Percentiles rank a stretch among this genome's conserved stretches.
Evolutionary conservation across 2,888 invertebrate genomes (phyloP).

Genomic region (Syrista parreyssii): DNA sequence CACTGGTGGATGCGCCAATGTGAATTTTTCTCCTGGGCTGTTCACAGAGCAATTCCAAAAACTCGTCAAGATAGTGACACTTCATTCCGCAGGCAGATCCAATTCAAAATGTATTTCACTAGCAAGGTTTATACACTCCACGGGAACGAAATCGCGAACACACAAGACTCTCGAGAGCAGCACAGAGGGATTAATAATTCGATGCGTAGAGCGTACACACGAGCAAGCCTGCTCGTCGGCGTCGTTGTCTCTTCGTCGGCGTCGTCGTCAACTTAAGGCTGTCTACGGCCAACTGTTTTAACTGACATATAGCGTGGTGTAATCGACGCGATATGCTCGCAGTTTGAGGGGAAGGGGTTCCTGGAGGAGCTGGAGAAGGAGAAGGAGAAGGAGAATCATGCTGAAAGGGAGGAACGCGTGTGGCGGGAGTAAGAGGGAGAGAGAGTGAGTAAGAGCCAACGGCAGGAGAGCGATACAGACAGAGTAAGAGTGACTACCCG

Average conservation of each 20-base stretch:
- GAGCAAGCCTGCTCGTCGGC: neutral
- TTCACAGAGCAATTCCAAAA: neutral
- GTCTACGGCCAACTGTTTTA: constrained; percentile 22
- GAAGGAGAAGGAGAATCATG: constrained; percentile 22
- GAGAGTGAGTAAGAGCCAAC: constrained; percentile 19
- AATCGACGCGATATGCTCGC: constrained; percentile 46
- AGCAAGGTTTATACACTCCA: neutral
- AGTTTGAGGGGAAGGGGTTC: constrained; percentile 36
- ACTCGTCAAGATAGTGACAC: neutral
- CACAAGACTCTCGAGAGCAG: neutral
- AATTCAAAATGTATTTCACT: neutral
- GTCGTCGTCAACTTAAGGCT: constrained; percentile 16
- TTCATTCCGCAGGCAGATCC: neutral
- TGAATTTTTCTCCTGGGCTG: neutral
- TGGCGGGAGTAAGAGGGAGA: constrained; percentile 18
- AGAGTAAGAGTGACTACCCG: constrained; percentile 1
- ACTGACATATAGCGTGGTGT: constrained; percentile 32
- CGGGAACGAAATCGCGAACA: neutral
- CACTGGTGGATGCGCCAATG: neutral
- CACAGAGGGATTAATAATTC: neutral
- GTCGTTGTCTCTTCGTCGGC: constrained; percentile 1
- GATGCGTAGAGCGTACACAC: neutral
- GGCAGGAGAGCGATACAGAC: constrained; percentile 18
- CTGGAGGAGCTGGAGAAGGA: constrained; percentile 14
- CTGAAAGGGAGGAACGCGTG: constrained; percentile 3